phyloP scores from a whole-genome alignment of 2,888 invertebrate species.

The Hirtodrosophila duncani region DNA sequence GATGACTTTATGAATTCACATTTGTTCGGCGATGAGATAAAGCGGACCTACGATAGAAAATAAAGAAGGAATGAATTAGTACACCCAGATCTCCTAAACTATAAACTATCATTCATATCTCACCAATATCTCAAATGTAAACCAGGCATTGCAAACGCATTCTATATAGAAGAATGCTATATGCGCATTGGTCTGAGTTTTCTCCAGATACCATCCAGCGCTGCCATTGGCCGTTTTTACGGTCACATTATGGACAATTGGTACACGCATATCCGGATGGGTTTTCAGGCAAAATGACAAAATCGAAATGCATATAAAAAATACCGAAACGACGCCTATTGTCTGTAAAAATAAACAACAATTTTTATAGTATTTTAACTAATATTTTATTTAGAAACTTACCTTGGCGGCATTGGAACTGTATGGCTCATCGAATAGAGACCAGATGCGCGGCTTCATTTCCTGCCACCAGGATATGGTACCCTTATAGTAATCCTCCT shows the following conservation, averaged over 20 bases:
- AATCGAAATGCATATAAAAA: constrained; percentile 99
- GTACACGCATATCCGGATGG: constrained; percentile 98
- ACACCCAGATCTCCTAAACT: not conserved
- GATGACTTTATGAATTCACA: constrained; percentile 96
- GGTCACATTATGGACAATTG: constrained; percentile 89
- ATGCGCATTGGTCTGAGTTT: constrained; percentile 96
- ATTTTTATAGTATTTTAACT: not conserved
- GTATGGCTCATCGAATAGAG: constrained; percentile 99
- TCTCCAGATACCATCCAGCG: constrained; percentile 91
- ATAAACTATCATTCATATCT: constrained; percentile 31
- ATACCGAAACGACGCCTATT: constrained; percentile 98
- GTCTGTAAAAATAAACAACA: constrained; percentile 82
- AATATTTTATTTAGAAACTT: constrained; percentile 29
- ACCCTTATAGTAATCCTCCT: constrained; percentile 94
- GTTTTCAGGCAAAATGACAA: constrained; percentile 99
- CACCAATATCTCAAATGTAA: constrained; percentile 95
- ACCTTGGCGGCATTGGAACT: constrained; percentile 99
- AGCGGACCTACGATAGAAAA: constrained; percentile 81
- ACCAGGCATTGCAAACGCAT: constrained; percentile 99
- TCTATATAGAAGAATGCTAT: constrained; percentile 99
- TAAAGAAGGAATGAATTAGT: too few species aligned
- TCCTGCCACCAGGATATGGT: constrained; percentile 97
- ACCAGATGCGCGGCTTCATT: constrained; percentile 98
- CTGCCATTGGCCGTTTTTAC: constrained; percentile 87
- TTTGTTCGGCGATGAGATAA: constrained; percentile 95